These are phyloP conservation scores for Tridacna gigas DNA, from an alignment of 2,888 invertebrate species.

Conservation along the genomic window DNA sequence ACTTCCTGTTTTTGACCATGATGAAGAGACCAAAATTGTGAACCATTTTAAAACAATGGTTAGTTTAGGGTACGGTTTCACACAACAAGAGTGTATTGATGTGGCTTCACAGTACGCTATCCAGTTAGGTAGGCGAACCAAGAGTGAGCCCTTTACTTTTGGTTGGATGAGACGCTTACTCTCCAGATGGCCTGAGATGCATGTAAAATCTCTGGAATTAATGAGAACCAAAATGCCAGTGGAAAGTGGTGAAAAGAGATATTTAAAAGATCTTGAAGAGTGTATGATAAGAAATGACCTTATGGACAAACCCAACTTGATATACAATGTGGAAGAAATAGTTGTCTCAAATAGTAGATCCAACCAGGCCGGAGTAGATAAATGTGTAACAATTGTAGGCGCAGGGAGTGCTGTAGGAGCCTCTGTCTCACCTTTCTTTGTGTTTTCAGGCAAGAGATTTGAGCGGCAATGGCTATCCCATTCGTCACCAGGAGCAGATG, in stretches of 20 bases:
- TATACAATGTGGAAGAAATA: slow-evolving; percentile 45
- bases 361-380: slow-evolving; percentile 12
- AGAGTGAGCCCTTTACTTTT: slow-evolving; percentile 32
- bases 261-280: slow-evolving; percentile 33
- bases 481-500: slow-evolving; percentile 35
- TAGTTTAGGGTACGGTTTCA: slow-evolving; percentile 41
- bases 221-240: slow-evolving; percentile 36
- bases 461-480: neutral
- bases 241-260: neutral
- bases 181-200: slow-evolving; percentile 41
- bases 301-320: slow-evolving; percentile 22
- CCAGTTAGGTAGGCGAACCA: slow-evolving; percentile 25
- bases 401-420: slow-evolving; percentile 33
- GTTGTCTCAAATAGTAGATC: slow-evolving; percentile 31
- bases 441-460: slow-evolving; percentile 38
- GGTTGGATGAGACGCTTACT: slow-evolving; percentile 44
- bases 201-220: slow-evolving; percentile 40
- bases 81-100: slow-evolving; percentile 43
- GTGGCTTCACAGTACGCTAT: slow-evolving; percentile 34
- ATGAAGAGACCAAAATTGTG: slow-evolving; percentile 28
- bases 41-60: slow-evolving; percentile 38
- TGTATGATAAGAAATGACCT: slow-evolving; percentile 1
- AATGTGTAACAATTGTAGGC: slow-evolving; percentile 26
- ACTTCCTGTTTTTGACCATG: slow-evolving; percentile 13
- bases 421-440: slow-evolving; percentile 41